phyloP scores from a whole-genome alignment of 1,140 invertebrate species.

The Pseudomyrmex sp. region DNA sequence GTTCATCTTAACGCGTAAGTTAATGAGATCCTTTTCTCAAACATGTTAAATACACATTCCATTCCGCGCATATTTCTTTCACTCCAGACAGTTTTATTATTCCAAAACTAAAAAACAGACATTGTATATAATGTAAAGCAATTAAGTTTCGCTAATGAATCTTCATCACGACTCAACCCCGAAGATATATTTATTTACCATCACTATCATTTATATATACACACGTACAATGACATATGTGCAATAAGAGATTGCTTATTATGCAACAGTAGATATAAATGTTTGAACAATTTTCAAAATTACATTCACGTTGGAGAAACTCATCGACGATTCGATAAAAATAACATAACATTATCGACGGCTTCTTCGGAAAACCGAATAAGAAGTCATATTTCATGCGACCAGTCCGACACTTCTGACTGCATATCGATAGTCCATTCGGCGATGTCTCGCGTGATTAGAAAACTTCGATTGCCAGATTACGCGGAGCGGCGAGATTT shows the following conservation, averaged over 20 bases:
- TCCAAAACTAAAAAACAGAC: not conserved
- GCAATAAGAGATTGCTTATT: too few relatives aligned
- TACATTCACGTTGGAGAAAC: too few relatives aligned
- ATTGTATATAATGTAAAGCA: too few relatives aligned
- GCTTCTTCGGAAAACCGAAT: conserved; percentile 1
- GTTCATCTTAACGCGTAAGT: conserved; percentile 32
- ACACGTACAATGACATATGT: too few relatives aligned
- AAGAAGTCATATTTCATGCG: conserved; percentile 69
- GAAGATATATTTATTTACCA: not conserved
- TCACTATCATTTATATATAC: too few relatives aligned
- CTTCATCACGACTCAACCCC: too few relatives aligned
- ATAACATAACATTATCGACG: conserved; percentile 26
- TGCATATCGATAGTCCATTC: conserved; percentile 75
- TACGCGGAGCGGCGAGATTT: conserved; percentile 63
- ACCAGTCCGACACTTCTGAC: conserved; percentile 54
- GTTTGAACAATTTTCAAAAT: conserved; percentile 6
- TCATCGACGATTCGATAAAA: not conserved
- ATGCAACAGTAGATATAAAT: not conserved
- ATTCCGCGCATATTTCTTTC: conserved; percentile 5
- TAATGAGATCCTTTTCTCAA: conserved; percentile 10
- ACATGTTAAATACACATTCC: conserved; percentile 20
- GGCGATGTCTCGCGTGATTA: conserved; percentile 70
- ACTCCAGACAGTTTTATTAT: conserved; percentile 22
- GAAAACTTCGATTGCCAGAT: conserved; percentile 79
- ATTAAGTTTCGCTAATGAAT: too few relatives aligned